phyloP scores from a whole-genome alignment of 2,797 vertebrate species.

The Enteromius afrohamiltoni region DNA sequence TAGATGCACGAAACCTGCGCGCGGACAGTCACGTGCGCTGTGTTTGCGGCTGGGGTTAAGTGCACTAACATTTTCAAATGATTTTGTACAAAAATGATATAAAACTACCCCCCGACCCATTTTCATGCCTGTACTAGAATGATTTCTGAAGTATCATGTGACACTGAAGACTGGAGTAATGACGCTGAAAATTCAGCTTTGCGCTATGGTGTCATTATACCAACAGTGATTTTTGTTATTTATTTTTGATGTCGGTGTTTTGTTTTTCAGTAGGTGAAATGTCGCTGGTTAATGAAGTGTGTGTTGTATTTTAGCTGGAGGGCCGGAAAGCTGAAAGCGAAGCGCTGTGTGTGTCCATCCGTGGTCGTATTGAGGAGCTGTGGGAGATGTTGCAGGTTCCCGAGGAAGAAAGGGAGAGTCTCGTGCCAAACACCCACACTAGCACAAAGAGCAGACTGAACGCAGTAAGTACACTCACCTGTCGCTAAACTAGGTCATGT shows the following conservation, averaged over 20 bases:
- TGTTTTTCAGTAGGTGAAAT: neutral
- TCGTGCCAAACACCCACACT: slow-evolving; percentile 75
- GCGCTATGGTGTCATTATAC: neutral
- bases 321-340: slow-evolving; percentile 79
- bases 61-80: no score
- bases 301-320: slow-evolving; percentile 78
- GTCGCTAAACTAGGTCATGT: neutral
- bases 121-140: no score
- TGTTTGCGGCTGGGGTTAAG: no score
- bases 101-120: no score
- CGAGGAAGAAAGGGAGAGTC: slow-evolving; percentile 77
- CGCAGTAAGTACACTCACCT: slow-evolving; percentile 78
- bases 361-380: slow-evolving; percentile 79
- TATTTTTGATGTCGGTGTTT: neutral
- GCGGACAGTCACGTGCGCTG: no score
- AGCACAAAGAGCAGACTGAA: slow-evolving; percentile 79
- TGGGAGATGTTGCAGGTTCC: slow-evolving; percentile 89
- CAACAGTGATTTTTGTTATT: neutral
- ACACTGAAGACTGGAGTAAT: neutral
- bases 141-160: neutral
- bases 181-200: neutral
- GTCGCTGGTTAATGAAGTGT: neutral
- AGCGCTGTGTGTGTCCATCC: slow-evolving; percentile 73
- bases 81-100: no score
- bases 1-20: no score